Evolutionary conservation across 2,113 vertebrate species (phyloP).

Genomic region (rat (Rattus norvegicus)): DNA sequence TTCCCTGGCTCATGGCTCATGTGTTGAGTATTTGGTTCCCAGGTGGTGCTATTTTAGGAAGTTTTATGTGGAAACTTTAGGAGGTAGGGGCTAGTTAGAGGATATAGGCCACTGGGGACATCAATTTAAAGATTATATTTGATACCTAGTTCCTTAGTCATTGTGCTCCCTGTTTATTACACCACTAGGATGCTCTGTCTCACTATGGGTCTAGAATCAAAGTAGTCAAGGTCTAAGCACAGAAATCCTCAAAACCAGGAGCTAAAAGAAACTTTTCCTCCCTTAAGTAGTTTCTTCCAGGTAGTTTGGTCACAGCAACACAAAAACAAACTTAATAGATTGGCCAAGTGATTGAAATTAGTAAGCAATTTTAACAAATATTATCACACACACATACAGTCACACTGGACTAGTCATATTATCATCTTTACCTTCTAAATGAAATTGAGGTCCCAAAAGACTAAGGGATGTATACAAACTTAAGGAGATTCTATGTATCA

Average conservation of each 20-base stretch:
- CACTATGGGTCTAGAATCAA: neutral
- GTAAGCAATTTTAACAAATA: neutral
- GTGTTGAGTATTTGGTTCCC: neutral
- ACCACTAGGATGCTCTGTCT: neutral
- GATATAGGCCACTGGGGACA: neutral
- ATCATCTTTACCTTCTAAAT: neutral
- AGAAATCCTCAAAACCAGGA: neutral
- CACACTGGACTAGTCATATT: neutral
- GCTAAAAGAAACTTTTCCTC: neutral
- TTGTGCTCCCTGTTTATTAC: too few species aligned
- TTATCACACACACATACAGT: too few species aligned
- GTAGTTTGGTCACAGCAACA: neutral
- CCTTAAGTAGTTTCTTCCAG: neutral
- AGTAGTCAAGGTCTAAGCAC: neutral
- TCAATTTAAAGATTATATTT: neutral
- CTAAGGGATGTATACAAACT: neutral
- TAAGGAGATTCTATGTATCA: neutral
- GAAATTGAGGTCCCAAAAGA: neutral
- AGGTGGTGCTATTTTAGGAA: neutral
- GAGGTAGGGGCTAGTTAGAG: neutral
- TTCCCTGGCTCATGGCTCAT: neutral
- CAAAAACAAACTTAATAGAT: neutral
- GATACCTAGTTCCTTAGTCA: neutral
- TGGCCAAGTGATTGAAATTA: neutral
- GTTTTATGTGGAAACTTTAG: neutral